phyloP scores from a whole-genome alignment of 1,140 invertebrate species.

The Branchinecta lynchi region DNA sequence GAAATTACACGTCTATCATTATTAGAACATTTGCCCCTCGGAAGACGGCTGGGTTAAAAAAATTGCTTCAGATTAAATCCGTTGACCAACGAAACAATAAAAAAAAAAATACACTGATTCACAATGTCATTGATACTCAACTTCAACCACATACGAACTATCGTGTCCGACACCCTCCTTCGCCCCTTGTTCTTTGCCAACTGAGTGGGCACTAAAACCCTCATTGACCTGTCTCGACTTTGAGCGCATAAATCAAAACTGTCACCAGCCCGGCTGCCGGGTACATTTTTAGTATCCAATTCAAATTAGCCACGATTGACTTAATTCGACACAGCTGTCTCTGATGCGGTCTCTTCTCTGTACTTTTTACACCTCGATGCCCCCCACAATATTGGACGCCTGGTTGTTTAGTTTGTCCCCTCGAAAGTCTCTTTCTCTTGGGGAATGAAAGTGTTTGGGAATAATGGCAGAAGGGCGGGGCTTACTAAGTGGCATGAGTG shows the following conservation, averaged over 20 bases:
- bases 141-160: too few species aligned
- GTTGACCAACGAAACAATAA: too few species aligned
- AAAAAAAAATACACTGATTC: too few species aligned
- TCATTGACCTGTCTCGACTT: constrained; percentile 2
- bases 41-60: too few species aligned
- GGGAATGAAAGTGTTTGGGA: not conserved
- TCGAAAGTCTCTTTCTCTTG: not conserved
- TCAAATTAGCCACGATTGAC: constrained; percentile 5
- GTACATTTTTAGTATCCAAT: constrained; percentile 7
- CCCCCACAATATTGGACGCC: not conserved
- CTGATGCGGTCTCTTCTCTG: not conserved
- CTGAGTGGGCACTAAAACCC: too few species aligned
- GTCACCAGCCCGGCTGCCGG: not conserved
- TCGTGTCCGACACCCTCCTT: too few species aligned
- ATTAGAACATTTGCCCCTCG: too few species aligned
- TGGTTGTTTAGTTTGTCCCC: not conserved
- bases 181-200: too few species aligned
- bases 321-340: constrained; percentile 8
- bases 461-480: not conserved
- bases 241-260: not conserved
- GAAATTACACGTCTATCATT: too few species aligned
- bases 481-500: not conserved
- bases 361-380: constrained; percentile 7
- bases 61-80: too few species aligned
- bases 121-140: too few species aligned